Evolutionary conservation across 2,888 invertebrate species (phyloP), one percentile per base, ranked within the genome.

Genomic region (Rhagophthalmus giganteus): DNA sequence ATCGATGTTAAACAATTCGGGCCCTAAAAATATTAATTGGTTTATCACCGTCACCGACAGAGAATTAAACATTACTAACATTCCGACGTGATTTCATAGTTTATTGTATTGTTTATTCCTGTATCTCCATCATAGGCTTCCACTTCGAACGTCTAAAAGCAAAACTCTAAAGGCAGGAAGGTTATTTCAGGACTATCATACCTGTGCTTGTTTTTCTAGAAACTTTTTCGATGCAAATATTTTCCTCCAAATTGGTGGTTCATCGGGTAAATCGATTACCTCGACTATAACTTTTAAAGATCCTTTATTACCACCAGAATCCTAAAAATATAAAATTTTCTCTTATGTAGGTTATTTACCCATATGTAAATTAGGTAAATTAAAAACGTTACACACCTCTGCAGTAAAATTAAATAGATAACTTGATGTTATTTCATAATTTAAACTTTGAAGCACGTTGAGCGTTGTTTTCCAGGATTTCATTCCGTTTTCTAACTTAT

Each of bases 121-220:
- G 80, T 78, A 68, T 85, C 85, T 1, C 84, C 85, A 62, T 85
- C 85, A 11, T 80, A 77, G 2, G 85, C 85, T 16, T 30, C 12
- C 9, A 42, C 42, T 27, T 28, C 15, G 14, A 35, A 34, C 11
- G 20, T 12, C 41, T 49, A 12, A 24, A 41, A 37, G 1, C n/a
- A n/a, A n/a, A n/a, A n/a, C n/a, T n/a, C n/a, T n/a, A n/a, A n/a
- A n/a, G n/a, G n/a, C n/a, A n/a, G n/a, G n/a, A n/a, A n/a, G n/a
- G n/a, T n/a, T n/a, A n/a, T n/a, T n/a, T n/a, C n/a, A n/a, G n/a
- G n/a, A n/a, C n/a, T n/a, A n/a, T n/a, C n/a, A n/a, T 20, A 38
- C 74, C 57, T 71, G 66, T 20, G 42, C 54, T 2, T 60, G 54
- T 59, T 83, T 81, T 72, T 85, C 84, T 7, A 77, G 65, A 52